Evolutionary conservation across 92 coral and sea anemone genomes (phyloP), one percentile per base, ranked within the genome.

Genomic region (Epizoanthus ramosus): DNA sequence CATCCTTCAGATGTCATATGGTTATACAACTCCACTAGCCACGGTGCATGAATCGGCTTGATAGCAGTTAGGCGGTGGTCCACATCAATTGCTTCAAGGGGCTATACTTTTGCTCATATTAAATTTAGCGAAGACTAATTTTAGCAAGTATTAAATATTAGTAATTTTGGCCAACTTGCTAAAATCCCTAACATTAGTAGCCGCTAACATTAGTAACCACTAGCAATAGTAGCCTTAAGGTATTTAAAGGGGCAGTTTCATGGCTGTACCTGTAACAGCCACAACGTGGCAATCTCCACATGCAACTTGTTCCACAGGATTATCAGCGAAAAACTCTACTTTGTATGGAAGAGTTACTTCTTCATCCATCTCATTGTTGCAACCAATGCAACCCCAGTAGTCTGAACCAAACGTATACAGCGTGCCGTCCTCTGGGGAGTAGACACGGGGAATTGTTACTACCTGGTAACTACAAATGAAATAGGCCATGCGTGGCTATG

Each of bases 241-340:
- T 37, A 37, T 37, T 6, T 37, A 37, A 37, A 37, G 43, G 31
- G 31, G 43, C 43, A 1, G 43, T 37, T 37, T 37, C 43, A 3
- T 37, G 43, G 43, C 54, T 80, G 43, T 68, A 95, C 98, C 95
- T 80, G 97, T 83, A 2, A 94, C 81, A 0, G 80, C 98, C 4
- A 97, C 93, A 66, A 97, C 92, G 70, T 97, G 99, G 43, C 97
- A 86, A 77, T 94, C 98, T 23, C 99, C 99, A 83, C 99, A 97
- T 0, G 98, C 88, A 21, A 97, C 90, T 59, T 90, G 92, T 39
- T 77, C 85, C 47, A 97, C 97, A 2, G 99, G 96, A 69, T 88
- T 90, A 9, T 92, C 86, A 74, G 83, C 85, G 75, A 97, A 97
- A 86, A 85, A 94, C 47, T 87, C 91, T 81, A 97, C 98, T 79